phyloP scores from a whole-genome alignment of 2,888 invertebrate species.

The Apoda limacodes region DNA sequence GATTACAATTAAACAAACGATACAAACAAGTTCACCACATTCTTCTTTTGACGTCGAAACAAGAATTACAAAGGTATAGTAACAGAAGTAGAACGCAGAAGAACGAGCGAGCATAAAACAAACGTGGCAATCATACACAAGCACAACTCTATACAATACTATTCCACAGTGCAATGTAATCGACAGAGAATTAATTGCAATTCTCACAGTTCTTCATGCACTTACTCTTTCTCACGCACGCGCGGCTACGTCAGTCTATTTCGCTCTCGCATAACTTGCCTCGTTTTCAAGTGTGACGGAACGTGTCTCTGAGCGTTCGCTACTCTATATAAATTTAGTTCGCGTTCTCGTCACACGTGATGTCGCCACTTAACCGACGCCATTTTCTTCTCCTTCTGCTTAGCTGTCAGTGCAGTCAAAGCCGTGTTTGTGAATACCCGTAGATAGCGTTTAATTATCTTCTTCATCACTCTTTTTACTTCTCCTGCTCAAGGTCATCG shows the following conservation, averaged over 20 bases:
- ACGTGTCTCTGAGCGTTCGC: constrained; percentile 25
- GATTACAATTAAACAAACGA: too few species aligned
- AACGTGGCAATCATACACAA: too few species aligned
- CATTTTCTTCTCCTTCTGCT: constrained; percentile 65
- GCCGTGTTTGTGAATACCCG: constrained; percentile 38
- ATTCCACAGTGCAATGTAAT: constrained; percentile 36
- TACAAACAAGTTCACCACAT: too few species aligned
- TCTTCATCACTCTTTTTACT: constrained; percentile 44
- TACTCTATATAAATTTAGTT: constrained; percentile 36
- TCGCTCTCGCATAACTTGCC: constrained; percentile 22
- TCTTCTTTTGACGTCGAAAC: too few species aligned
- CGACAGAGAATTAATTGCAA: constrained; percentile 22
- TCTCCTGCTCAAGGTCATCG: constrained; percentile 26
- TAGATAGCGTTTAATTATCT: constrained; percentile 35
- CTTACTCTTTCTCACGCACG: constrained; percentile 23
- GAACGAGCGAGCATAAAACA: too few species aligned
- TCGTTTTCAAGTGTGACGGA: constrained; percentile 10
- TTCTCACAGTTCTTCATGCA: constrained; percentile 3
- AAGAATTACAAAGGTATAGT: too few species aligned
- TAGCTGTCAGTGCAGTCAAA: constrained; percentile 43
- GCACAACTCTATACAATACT: too few species aligned
- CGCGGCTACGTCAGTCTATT: constrained; percentile 13
- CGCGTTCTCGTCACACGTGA: constrained; percentile 28
- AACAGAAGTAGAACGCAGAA: constrained; percentile 54
- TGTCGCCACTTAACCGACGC: constrained; percentile 40